Base-by-base conservation (phyloP, 2,888 invertebrate genomes). In the Synanthedon formicaeformis region DNA sequence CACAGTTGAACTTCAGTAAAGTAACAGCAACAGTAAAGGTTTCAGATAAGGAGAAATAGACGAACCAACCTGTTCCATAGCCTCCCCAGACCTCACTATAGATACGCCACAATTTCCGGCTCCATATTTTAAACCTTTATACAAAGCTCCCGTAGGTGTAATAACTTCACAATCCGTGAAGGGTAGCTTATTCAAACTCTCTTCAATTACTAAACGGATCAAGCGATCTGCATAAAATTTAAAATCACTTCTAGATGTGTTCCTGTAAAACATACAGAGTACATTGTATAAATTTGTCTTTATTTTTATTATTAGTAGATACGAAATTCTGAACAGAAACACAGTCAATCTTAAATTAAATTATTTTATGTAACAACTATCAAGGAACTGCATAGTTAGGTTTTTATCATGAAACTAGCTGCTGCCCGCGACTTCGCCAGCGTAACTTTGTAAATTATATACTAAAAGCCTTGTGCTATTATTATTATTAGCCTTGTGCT, bases 71-170 rank as follows among this genome's bases (percentile, higher is more conserved):
- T 94, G 94, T 76, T 98, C 97, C 97, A 98, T 98, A n/a, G 97
- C 97, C 73, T 98, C 97, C 41, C 95, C 95, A 34, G 95, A 95
- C 54, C 95, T 90, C 50, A 99, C 97, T 69, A 99, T 97, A 55
- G 98, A 97, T 6, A 99, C 98, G 2, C 99, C 99, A 78, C 99
- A 99, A 81, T 99, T 99, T 18, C 99, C 99, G 40, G 97, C 96
- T 53, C 96, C 94, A 87, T 98, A 99, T 68, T 95, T 95, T 0
- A 99, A 88, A 0, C 99, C 99, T 67, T 96, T 91, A 72, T 98
- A 99, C 45, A 91, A 86, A 10, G 94, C 94, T 52, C 95, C 95
- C 0, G 98, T 99, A 0, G 99, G 99, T 1, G 99, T 99, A 18
- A 93, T 92, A 3, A 99, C 95, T 61, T 93, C 92, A 71, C 94